Conservation (phyloP, 2,888 invertebrate genomes). For the Catotricha subobsoleta region DNA sequence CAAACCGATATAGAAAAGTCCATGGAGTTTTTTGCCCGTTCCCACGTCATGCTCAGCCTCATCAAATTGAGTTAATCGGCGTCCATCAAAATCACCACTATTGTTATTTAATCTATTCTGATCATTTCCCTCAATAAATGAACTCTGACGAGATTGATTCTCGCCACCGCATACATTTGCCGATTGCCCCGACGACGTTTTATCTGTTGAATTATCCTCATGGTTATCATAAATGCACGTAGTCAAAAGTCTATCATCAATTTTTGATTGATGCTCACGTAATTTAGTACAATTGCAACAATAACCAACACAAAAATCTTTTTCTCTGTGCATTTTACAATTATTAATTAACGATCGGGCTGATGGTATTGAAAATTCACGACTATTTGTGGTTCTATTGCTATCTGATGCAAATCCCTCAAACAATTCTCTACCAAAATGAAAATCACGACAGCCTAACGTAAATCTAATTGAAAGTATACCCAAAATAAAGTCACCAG, state of each 20-base stretch:
- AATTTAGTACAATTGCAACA: not conserved
- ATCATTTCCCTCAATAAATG: no score
- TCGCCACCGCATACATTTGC: no score
- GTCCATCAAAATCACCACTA: no score
- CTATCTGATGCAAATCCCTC: not conserved
- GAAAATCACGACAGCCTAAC: constrained; percentile 1
- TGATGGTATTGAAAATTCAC: no score
- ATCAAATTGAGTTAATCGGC: not conserved
- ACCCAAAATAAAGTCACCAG: not conserved
- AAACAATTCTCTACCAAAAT: constrained; percentile 1
- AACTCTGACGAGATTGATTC: no score
- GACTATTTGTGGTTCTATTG: not conserved
- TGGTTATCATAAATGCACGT: not conserved
- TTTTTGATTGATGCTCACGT: not conserved
- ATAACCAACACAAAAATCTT: no score
- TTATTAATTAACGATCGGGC: no score
- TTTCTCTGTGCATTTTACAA: no score
- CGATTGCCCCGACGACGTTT: no score
- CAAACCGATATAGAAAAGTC: constrained; percentile 21
- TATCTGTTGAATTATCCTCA: not conserved
- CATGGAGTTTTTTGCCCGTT: constrained; percentile 12
- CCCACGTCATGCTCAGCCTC: not conserved
- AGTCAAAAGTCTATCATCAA: not conserved
- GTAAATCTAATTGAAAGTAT: not conserved
- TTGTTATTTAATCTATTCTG: no score